Conservation (phyloP, 2,113 vertebrate species). For the Typhlomys cinereus region DNA sequence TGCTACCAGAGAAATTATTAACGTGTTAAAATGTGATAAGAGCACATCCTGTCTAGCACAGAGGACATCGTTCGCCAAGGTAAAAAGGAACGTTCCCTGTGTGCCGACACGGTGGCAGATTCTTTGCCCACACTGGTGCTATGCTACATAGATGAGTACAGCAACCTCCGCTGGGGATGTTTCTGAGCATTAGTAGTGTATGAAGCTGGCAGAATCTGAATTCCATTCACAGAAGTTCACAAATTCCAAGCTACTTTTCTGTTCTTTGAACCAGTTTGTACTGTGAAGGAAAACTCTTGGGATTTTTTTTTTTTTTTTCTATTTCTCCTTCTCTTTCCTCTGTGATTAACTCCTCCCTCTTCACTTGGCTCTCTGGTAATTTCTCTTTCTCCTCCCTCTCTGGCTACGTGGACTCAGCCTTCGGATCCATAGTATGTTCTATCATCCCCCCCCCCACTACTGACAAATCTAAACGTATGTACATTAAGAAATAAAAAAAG, state of each 20-base stretch:
- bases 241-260: conserved; percentile 56
- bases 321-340: conserved; percentile 45
- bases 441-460: conserved; percentile 60
- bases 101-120: neutral
- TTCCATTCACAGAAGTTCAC: conserved; percentile 59
- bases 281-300: conserved; percentile 55
- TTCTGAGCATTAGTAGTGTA: neutral
- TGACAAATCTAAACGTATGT: conserved; percentile 81
- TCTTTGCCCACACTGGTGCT: neutral
- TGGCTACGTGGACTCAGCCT: conserved; percentile 48
- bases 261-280: conserved; percentile 41
- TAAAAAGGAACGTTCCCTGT: neutral
- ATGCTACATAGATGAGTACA: neutral
- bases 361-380: too few species aligned
- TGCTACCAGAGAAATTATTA: neutral
- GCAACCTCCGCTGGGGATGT: neutral
- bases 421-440: conserved; percentile 44
- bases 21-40: too few species aligned
- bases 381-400: too few species aligned
- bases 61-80: neutral
- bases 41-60: neutral
- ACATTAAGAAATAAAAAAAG: conserved; percentile 24
- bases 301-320: too few species aligned
- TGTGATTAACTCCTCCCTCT: too few species aligned
- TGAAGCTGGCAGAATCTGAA: conserved; percentile 32